Evolutionary conservation across 2,888 invertebrate species (phyloP).

Genomic region (Noctua fimbriata): DNA sequence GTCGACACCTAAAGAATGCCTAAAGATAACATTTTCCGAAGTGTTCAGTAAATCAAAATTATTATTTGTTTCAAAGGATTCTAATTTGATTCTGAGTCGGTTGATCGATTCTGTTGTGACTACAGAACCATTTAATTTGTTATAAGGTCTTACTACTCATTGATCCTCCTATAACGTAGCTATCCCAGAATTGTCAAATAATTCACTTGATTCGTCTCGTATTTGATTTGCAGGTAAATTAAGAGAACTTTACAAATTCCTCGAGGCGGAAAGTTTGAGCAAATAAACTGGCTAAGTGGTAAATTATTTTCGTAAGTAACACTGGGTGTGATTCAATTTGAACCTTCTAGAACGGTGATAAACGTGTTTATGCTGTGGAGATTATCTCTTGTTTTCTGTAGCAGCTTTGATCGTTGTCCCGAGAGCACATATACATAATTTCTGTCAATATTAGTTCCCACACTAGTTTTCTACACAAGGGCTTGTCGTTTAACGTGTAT

Average conservation of each 20-base stretch:
- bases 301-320: conserved; percentile 59
- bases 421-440: conserved; percentile 59
- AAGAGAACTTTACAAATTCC: conserved; percentile 66
- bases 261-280: conserved; percentile 66
- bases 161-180: conserved; percentile 49
- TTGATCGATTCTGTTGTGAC: conserved; percentile 42
- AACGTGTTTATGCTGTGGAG: conserved; percentile 39
- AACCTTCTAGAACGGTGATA: conserved; percentile 48
- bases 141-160: conserved; percentile 48
- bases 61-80: conserved; percentile 37
- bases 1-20: background rate
- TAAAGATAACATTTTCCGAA: background rate
- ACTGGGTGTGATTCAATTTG: conserved; percentile 42
- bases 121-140: conserved; percentile 52
- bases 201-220: conserved; percentile 63
- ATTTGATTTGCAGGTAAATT: conserved; percentile 70
- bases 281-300: conserved; percentile 63
- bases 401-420: conserved; percentile 75
- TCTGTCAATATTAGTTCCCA: conserved; percentile 44
- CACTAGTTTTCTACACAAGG: conserved; percentile 34
- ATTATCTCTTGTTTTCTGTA: conserved; percentile 36
- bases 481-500: conserved; percentile 7
- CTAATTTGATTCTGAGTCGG: conserved; percentile 34
- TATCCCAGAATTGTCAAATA: conserved; percentile 63
- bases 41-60: conserved; percentile 30